A percentile compares a stretch with the other conserved stretches of the same genome.
phyloP scores from a whole-genome alignment of 2,113 vertebrate species.

The Scalopus aquaticus region DNA sequence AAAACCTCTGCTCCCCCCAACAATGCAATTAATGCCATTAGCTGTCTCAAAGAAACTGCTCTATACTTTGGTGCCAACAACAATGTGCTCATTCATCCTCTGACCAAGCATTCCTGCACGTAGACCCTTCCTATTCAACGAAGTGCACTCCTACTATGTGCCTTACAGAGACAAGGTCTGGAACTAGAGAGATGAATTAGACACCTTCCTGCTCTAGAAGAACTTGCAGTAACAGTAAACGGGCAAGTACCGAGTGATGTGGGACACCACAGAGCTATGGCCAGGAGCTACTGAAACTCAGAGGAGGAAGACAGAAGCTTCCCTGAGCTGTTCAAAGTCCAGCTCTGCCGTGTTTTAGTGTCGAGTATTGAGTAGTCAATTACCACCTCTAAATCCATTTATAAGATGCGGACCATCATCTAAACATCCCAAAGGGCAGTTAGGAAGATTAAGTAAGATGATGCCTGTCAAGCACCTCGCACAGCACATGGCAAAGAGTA shows the following conservation, averaged over 20 bases:
- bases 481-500: background rate
- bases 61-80: background rate
- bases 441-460: background rate
- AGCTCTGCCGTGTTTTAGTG: background rate
- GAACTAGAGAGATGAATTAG: background rate
- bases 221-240: background rate
- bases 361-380: background rate
- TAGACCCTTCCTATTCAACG: background rate
- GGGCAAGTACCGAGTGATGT: background rate
- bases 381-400: background rate
- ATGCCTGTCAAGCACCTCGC: accelerated
- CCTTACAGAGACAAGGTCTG: background rate
- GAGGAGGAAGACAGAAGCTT: background rate
- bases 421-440: background rate
- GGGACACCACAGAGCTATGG: background rate
- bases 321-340: background rate
- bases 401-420: background rate
- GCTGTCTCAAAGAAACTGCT: slow-evolving; percentile 53
- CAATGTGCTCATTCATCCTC: background rate
- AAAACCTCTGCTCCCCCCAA: slow-evolving; percentile 66
- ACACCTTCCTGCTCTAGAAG: background rate
- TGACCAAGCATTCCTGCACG: background rate
- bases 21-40: slow-evolving; percentile 72
- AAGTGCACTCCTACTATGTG: slow-evolving; percentile 36
- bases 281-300: background rate